Conservation (phyloP, 2,888 invertebrate species). For the Megaustenia siamemsis region DNA sequence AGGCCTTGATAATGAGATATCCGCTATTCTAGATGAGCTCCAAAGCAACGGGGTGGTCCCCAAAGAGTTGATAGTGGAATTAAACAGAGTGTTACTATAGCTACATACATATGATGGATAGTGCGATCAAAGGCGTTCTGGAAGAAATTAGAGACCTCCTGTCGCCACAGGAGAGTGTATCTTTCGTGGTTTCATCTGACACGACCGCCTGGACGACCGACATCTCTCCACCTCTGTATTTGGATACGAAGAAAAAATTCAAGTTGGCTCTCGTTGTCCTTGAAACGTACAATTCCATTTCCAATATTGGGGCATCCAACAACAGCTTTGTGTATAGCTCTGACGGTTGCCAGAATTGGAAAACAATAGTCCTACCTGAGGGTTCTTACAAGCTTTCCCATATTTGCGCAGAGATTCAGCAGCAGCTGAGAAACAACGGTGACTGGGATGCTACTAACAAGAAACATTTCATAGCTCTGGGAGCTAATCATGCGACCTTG, state of each 20-base stretch:
- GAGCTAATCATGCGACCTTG: neutral
- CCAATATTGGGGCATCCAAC: neutral
- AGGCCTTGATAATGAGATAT: neutral
- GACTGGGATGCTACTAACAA: neutral
- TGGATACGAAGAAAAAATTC: neutral
- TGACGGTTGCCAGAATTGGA: neutral
- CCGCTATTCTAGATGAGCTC: slow-evolving; percentile 6
- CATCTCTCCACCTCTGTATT: neutral
- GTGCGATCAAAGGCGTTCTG: too few relatives aligned
- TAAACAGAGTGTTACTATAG: too few relatives aligned
- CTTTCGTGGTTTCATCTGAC: neutral
- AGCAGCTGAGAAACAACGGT: neutral
- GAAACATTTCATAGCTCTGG: neutral
- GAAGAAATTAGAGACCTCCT: neutral
- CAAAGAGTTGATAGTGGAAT: too few relatives aligned
- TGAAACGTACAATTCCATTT: neutral
- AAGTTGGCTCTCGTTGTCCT: neutral
- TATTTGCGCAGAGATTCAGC: neutral
- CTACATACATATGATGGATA: too few relatives aligned
- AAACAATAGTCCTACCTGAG: neutral
- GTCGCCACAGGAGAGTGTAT: neutral
- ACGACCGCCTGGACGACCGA: neutral
- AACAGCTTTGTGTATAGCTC: neutral
- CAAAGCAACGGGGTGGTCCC: neutral
- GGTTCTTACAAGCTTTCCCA: neutral